These are phyloP conservation scores for Andrena cerasifolii DNA, from an alignment of 1,140 invertebrate species.

Conservation along the genomic window DNA sequence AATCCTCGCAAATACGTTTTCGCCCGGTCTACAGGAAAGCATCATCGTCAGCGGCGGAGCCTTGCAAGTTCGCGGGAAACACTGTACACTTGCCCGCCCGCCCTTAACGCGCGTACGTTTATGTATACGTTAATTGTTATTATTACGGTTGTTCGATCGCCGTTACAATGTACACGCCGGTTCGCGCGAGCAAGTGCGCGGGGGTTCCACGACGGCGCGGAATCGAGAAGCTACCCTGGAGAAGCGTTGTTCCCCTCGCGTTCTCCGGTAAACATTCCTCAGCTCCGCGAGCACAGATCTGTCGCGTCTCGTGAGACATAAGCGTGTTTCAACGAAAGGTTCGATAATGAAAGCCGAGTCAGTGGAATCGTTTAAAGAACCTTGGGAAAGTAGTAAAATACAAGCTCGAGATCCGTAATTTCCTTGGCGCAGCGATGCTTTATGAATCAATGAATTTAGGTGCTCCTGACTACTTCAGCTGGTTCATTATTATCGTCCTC, in stretches of 20 bases:
- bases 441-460: too few species aligned
- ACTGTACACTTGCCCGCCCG: slow-evolving; percentile 14
- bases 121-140: slow-evolving; percentile 35
- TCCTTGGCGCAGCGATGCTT: too few species aligned
- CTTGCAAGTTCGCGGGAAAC: not conserved
- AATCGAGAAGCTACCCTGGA: not conserved
- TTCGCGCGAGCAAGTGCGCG: slow-evolving; percentile 18
- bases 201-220: not conserved
- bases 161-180: slow-evolving; percentile 25
- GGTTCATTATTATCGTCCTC: too few species aligned
- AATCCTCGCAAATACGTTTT: slow-evolving; percentile 23
- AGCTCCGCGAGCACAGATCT: too few species aligned
- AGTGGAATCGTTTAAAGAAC: too few species aligned
- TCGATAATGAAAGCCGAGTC: too few species aligned
- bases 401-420: too few species aligned
- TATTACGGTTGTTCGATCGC: slow-evolving; percentile 7
- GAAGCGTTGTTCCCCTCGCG: not conserved
- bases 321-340: too few species aligned
- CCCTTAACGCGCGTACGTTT: slow-evolving; percentile 12
- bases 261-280: too few species aligned
- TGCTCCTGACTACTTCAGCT: too few species aligned
- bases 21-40: not conserved
- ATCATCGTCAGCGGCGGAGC: not conserved
- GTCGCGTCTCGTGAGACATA: too few species aligned
- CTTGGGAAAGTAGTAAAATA: too few species aligned